A percentile compares a stretch with the other conserved stretches of the same genome.
phyloP scores from a whole-genome alignment of 2,113 vertebrate species.

The Rallus limicola region DNA sequence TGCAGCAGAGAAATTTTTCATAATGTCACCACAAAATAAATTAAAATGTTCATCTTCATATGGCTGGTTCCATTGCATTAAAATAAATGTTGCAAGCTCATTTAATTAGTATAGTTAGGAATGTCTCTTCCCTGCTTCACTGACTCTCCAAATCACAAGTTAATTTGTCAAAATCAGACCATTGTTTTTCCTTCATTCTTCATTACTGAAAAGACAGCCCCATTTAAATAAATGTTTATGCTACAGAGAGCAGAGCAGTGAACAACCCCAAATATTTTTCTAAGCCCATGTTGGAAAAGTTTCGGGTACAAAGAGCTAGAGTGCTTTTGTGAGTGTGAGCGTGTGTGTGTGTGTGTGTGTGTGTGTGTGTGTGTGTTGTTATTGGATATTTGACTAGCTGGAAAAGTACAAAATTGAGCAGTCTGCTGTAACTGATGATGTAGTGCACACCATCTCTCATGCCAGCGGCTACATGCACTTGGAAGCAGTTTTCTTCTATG shows the following conservation, averaged over 20 bases:
- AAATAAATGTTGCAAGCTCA: constrained; percentile 91
- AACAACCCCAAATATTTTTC: constrained; percentile 84
- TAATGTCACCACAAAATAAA: constrained; percentile 88
- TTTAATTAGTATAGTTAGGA: constrained; percentile 91
- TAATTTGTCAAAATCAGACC: constrained; percentile 91
- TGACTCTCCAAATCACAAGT: constrained; percentile 90
- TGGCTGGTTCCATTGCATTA: constrained; percentile 89
- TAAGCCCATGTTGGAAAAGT: constrained; percentile 76
- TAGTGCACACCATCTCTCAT: constrained; percentile 70
- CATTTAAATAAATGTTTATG: constrained; percentile 90
- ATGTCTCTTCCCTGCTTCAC: constrained; percentile 87
- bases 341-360: background rate
- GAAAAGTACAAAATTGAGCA: constrained; percentile 72
- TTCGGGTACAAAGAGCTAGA: constrained; percentile 42
- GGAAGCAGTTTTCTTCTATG: constrained; percentile 74
- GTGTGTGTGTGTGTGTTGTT: background rate
- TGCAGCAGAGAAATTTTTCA: constrained; percentile 85
- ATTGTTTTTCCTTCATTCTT: constrained; percentile 92
- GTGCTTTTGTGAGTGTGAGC: background rate
- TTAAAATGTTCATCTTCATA: constrained; percentile 92
- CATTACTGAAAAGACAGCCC: constrained; percentile 86
- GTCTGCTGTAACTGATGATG: constrained; percentile 72
- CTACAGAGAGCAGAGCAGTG: constrained; percentile 82
- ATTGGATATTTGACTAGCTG: constrained; percentile 74
- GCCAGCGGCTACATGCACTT: constrained; percentile 64